Conservation (phyloP, 2,888 invertebrate species). For the Mechanitis mazaeus region DNA sequence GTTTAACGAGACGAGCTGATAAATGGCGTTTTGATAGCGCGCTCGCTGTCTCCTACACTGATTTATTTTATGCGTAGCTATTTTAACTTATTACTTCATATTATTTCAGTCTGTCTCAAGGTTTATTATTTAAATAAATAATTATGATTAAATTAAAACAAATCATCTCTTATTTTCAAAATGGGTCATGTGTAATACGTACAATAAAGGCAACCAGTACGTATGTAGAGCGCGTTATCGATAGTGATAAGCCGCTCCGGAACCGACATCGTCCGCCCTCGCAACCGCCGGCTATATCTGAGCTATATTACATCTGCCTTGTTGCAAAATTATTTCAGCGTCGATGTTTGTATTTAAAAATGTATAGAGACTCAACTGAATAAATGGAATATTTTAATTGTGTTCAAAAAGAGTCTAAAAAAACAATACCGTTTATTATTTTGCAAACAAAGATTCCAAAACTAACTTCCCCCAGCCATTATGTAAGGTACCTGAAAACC, state of each 20-base stretch:
- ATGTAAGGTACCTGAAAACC: slow-evolving; percentile 62
- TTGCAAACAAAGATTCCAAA: slow-evolving; percentile 62
- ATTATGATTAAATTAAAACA: slow-evolving; percentile 13
- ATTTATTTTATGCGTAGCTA: slow-evolving; percentile 22
- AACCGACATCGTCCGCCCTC: slow-evolving; percentile 40
- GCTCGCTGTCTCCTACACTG: slow-evolving; percentile 25
- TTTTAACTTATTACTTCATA: slow-evolving; percentile 15
- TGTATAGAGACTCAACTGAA: slow-evolving; percentile 12
- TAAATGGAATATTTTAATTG: slow-evolving; percentile 12
- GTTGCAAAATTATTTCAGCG: slow-evolving; percentile 43
- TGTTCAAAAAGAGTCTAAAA: slow-evolving; percentile 19
- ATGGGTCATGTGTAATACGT: slow-evolving; percentile 16
- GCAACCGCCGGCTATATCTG: slow-evolving; percentile 51
- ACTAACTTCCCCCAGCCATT: slow-evolving; percentile 51
- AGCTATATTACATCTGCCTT: slow-evolving; percentile 38
- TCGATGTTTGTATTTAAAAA: slow-evolving; percentile 9
- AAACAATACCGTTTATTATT: slow-evolving; percentile 43
- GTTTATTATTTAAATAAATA: background rate
- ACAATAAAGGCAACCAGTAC: slow-evolving; percentile 18
- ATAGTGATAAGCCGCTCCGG: slow-evolving; percentile 57
- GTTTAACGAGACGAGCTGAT: slow-evolving; percentile 43
- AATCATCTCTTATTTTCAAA: background rate
- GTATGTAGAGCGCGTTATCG: slow-evolving; percentile 52
- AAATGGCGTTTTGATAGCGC: slow-evolving; percentile 47
- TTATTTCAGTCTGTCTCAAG: background rate